phyloP scores from a whole-genome alignment of 2,888 invertebrate species.

The Brenthis daphne region DNA sequence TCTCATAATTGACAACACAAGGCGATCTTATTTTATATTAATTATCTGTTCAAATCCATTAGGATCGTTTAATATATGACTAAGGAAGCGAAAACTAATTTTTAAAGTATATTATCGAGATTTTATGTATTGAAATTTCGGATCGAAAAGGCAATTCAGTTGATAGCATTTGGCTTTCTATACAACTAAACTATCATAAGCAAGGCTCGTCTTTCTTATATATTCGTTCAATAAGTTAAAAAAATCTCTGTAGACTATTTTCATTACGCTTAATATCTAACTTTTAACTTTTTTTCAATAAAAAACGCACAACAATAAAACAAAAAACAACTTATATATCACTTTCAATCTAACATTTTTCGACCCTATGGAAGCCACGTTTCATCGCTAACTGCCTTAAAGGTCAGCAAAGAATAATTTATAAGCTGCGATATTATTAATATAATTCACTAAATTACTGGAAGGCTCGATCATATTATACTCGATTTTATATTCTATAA shows the following conservation, averaged over 20 bases:
- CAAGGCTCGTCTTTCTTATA: slow-evolving; percentile 81
- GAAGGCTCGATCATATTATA: slow-evolving; percentile 81
- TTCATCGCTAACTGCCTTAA: slow-evolving; percentile 65
- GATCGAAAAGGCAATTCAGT: slow-evolving; percentile 53
- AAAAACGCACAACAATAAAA: slow-evolving; percentile 81
- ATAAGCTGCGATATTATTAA: slow-evolving; percentile 68
- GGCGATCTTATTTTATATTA: slow-evolving; percentile 32
- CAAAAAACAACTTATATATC: slow-evolving; percentile 80
- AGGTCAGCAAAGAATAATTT: slow-evolving; percentile 72
- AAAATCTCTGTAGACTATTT: slow-evolving; percentile 57
- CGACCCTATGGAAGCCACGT: slow-evolving; percentile 72
- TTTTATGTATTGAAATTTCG: slow-evolving; percentile 43
- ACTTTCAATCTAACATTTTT: slow-evolving; percentile 67
- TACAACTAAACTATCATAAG: slow-evolving; percentile 78
- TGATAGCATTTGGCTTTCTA: slow-evolving; percentile 58
- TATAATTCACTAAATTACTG: slow-evolving; percentile 78
- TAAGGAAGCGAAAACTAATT: slow-evolving; percentile 27
- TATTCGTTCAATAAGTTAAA: slow-evolving; percentile 78
- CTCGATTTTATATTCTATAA: slow-evolving; percentile 78
- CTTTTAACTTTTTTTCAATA: slow-evolving; percentile 62
- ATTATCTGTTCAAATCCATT: slow-evolving; percentile 6
- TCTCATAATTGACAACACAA: slow-evolving; percentile 43
- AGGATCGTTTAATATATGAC: neutral
- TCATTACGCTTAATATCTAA: slow-evolving; percentile 56
- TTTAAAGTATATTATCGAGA: slow-evolving; percentile 7